Evolutionary conservation across 1,140 invertebrate genomes (phyloP), one percentile per base, ranked within the genome.

Genomic region (Drosophila chauvacae): DNA sequence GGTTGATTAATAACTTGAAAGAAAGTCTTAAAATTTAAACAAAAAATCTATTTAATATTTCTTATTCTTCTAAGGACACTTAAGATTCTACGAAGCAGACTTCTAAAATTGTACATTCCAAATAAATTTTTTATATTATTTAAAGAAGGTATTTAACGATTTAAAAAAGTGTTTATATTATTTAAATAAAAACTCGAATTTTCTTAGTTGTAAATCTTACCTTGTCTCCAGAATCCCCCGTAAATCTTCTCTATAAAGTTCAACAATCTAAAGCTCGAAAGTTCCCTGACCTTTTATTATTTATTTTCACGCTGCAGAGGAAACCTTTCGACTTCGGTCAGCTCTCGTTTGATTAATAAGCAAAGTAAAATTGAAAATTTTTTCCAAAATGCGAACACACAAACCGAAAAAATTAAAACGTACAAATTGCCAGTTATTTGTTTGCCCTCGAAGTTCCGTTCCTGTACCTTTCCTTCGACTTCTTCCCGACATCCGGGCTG

Each of bases 391-490:
- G 82, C 58, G 86, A 70, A 81, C 80, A 85, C 48, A 51, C 9
- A 51, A 7, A 18, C 6, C 11, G 11, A 28, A 33, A 55, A 91
- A 91, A 91, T 91, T 86, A 91, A 91, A 91, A 86, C 74, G 75
- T 83, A 91, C 90, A 91, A 91, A 91, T 91, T 91, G 90, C 75
- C 65, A 83, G 90, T 84, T 91, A 91, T 91, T 91, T 91, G 81
- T 91, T 90, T 90, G 81, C 70, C 60, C 45, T 39, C 57, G 47
- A 50, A 69, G 51, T 55, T 60, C 64, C 56, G 73, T n/a, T 55
- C 9, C 33, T 55, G 76, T 61, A 87, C 84, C 85, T 87, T 87
- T 77, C 47, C 83, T 59, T 59, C 62, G 41, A 20, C 56, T 56
- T 62, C 50, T 59, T 39, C 23, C 39, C 33, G 56, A 26, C 48